Base-by-base conservation (phyloP, 1,140 invertebrate genomes). In the Listronotus oregonensis region DNA sequence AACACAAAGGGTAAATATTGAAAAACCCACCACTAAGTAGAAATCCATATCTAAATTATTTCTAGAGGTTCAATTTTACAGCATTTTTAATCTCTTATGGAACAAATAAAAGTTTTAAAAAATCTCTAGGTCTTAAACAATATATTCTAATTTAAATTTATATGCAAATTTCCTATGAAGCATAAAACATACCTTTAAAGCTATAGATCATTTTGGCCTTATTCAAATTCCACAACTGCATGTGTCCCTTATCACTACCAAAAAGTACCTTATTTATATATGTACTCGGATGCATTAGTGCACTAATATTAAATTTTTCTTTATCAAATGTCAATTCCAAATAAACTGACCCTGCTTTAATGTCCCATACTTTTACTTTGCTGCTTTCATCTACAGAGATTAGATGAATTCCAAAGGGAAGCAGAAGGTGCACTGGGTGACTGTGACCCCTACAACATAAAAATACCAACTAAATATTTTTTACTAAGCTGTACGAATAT, bases 191-290 rank as follows among this genome's bases (percentile, higher is more conserved):
- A 64, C 92, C 91, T 66, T 84, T 80, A 76, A 98, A 96, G 0
- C 86, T 87, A 75, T 92, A 90, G 50, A 98, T 83, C 65, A 92
- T 81, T 75, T 90, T 92, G 54, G 86, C 83, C 69, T 87, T 87
- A 57, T 89, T 89, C 5, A 98, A 81, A 81, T 98, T 99, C 92
- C 94, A 96, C 47, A 98, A 78, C 72, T 97, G 93, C 62, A 99
- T 68, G 39, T 82, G 77, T 0, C 96, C 97, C 79, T 98, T 93
- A 55, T 89, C 83, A 71, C 94, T 96, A 11, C 91, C 96, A 49
- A 99, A 79, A n/a, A 99, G 77, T 49, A 98, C 86, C 82, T 98
- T 99, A 77, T 99, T 98, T 2, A 96, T 78, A 76, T 98, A 99
- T 0, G 96, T 96, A 46, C 84, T 87, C 2, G 96, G 96, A 84